phyloP scores from a whole-genome alignment of 1,140 invertebrate species.

The Meloidogyne chitwoodi region DNA sequence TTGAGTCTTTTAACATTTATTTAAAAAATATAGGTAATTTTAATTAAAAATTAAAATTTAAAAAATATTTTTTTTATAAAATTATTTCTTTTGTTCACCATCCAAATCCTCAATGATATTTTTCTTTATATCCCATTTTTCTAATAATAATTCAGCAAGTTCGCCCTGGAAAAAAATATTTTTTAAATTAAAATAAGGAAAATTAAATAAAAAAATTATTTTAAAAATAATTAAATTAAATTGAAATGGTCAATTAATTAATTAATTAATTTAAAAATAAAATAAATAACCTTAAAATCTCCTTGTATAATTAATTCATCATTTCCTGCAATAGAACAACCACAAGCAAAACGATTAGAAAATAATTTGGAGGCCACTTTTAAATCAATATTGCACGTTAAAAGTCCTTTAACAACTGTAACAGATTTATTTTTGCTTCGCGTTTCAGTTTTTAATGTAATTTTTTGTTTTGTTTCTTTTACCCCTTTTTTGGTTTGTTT shows the following conservation, averaged over 20 bases:
- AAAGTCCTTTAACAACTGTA: conserved; percentile 70
- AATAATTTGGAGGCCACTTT: conserved; percentile 98
- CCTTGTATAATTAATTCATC: conserved; percentile 99
- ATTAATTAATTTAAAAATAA: neutral
- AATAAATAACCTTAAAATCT: conserved; percentile 37
- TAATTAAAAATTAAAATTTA: neutral
- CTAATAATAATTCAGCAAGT: conserved; percentile 89
- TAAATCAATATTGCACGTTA: conserved; percentile 73
- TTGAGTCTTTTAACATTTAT: no score
- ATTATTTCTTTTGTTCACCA: conserved; percentile 34
- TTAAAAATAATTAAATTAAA: no score
- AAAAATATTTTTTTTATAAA: neutral
- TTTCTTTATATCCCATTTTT: conserved; percentile 77
- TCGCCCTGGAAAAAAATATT: conserved; percentile 77
- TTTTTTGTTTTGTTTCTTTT: conserved; percentile 68
- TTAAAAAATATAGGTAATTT: no score
- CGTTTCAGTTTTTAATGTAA: conserved; percentile 70
- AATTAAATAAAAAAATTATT: neutral
- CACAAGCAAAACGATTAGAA: conserved; percentile 93
- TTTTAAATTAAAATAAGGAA: neutral
- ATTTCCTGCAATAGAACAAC: conserved; percentile 89
- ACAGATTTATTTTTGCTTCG: conserved; percentile 98
- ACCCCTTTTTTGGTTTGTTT: conserved; percentile 68
- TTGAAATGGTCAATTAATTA: no score
- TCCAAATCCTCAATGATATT: conserved; percentile 47